Evolutionary conservation across 2,113 vertebrate genomes (phyloP).

Genomic region (Toxotes chatareus): DNA sequence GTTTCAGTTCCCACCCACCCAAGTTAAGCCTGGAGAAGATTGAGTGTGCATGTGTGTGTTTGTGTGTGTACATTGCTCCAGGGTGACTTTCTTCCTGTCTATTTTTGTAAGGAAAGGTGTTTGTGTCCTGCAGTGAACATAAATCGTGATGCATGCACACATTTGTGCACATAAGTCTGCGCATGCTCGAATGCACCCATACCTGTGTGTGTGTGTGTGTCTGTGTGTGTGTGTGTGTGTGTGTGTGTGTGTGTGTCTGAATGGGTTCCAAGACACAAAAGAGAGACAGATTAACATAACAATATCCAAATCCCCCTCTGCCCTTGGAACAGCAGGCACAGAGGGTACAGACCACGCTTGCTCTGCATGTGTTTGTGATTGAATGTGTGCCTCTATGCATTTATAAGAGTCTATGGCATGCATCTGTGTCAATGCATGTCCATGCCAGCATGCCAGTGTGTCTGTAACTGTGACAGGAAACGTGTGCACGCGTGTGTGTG

Average conservation of each 20-base stretch:
- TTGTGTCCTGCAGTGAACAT: neutral
- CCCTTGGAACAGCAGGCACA: conserved; percentile 60
- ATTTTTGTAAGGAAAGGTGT: neutral
- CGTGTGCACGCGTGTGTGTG: conserved; percentile 4
- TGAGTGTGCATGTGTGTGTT: neutral
- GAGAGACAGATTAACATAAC: conserved; percentile 73
- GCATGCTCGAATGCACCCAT: neutral
- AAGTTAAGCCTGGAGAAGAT: conserved; percentile 43
- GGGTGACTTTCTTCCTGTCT: neutral
- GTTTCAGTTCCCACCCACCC: conserved; percentile 50
- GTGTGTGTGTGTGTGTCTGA: conserved; percentile 15
- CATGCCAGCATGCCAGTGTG: conserved; percentile 8
- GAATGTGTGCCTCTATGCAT: neutral
- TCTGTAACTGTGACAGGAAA: conserved; percentile 33
- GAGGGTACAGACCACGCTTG: conserved; percentile 14
- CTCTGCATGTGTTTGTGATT: conserved; percentile 8
- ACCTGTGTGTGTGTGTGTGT: neutral
- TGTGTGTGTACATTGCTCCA: conserved; percentile 25
- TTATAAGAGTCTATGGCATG: neutral
- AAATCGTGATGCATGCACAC: neutral
- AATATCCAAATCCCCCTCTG: conserved; percentile 63
- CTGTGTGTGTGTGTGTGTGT: neutral
- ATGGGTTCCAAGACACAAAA: conserved; percentile 56
- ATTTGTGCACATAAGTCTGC: neutral
- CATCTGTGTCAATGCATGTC: conserved; percentile 3